Evolutionary conservation across 2,888 invertebrate genomes (phyloP).

Genomic region (Epirrita christyi): DNA sequence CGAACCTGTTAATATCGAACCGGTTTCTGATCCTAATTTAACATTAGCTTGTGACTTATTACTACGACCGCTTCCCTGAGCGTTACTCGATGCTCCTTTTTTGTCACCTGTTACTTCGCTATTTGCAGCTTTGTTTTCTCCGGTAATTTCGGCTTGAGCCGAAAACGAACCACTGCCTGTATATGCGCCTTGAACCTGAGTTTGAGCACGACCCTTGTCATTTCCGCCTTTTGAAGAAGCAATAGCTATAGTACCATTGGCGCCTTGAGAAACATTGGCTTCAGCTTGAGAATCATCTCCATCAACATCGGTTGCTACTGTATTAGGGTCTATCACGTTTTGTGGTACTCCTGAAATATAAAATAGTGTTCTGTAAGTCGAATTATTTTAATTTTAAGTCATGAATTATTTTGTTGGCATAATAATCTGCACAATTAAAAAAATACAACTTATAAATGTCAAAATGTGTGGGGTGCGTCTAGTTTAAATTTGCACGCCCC

Average conservation of each 20-base stretch:
- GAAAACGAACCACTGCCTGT: constrained; percentile 91
- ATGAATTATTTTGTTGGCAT: no score
- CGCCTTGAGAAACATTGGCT: constrained; percentile 84
- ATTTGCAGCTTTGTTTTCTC: constrained; percentile 89
- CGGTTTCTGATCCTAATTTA: constrained; percentile 89
- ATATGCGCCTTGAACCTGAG: constrained; percentile 93
- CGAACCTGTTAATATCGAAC: constrained; percentile 90
- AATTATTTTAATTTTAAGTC: no score
- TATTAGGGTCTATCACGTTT: constrained; percentile 71
- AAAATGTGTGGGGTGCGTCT: no score
- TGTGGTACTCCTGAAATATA: constrained; percentile 63
- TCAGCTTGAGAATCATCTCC: constrained; percentile 91
- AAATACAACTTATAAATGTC: no score
- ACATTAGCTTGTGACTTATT: constrained; percentile 92
- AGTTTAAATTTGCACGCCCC: no score
- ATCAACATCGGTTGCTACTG: constrained; percentile 63
- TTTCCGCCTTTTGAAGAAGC: constrained; percentile 92
- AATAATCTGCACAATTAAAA: no score
- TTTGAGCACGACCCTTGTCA: constrained; percentile 90
- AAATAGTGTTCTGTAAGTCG: not conserved
- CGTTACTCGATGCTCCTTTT: constrained; percentile 90
- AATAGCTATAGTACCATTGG: constrained; percentile 89
- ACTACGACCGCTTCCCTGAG: constrained; percentile 89
- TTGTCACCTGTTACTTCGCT: constrained; percentile 89
- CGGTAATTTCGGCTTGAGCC: constrained; percentile 92